Evolutionary conservation across 2,888 invertebrate genomes (phyloP).

Genomic region (Zeuzera pyrina): DNA sequence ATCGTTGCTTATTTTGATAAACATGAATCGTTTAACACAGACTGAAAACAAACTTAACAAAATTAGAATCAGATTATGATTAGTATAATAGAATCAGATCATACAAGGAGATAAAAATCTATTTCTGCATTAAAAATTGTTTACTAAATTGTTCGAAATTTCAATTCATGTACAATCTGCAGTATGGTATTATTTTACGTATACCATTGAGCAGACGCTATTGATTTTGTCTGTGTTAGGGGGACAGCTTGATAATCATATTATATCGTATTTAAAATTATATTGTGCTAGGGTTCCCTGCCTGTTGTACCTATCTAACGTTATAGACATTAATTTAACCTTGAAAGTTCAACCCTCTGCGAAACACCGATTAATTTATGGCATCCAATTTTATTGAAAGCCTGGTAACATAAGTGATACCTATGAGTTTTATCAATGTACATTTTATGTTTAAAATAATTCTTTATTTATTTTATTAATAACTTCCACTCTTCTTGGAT

Average conservation of each 20-base stretch:
- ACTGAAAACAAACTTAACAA: too few relatives aligned
- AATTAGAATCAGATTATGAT: too few relatives aligned
- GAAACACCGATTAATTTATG: constrained; percentile 2
- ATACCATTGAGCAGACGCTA: constrained; percentile 60
- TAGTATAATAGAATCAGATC: too few relatives aligned
- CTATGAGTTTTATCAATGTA: too few relatives aligned
- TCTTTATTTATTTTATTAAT: too few relatives aligned
- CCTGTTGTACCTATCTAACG: constrained; percentile 8
- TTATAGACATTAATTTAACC: constrained; percentile 30
- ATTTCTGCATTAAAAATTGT: background rate
- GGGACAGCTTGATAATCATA: constrained; percentile 66
- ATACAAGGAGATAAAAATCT: background rate
- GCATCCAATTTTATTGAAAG: background rate
- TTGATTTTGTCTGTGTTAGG: constrained; percentile 73
- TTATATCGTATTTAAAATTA: constrained; percentile 68
- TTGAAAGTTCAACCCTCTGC: constrained; percentile 33
- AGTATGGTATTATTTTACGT: constrained; percentile 43
- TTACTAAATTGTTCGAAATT: background rate
- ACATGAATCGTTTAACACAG: too few relatives aligned
- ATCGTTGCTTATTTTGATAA: too few relatives aligned
- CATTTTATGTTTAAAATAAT: too few relatives aligned
- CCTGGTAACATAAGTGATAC: too few relatives aligned
- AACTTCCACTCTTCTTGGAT: too few relatives aligned
- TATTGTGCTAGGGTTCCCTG: constrained; percentile 41
- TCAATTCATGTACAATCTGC: constrained; percentile 4